These are phyloP conservation scores for Dipodomys spectabilis DNA, from an alignment of 2,113 vertebrate genomes.

Conservation along the genomic window DNA sequence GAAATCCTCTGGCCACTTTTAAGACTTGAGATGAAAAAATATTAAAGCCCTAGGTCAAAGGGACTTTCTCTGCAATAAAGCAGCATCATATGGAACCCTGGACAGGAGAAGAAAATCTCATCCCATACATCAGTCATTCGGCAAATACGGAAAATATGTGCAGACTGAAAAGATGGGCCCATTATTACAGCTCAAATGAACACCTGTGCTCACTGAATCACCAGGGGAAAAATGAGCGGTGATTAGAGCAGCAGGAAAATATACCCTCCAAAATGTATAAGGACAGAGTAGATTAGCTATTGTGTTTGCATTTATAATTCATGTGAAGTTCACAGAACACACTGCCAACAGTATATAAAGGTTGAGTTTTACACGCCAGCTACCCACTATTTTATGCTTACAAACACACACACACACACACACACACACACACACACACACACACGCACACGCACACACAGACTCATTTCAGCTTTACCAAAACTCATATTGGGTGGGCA, in stretches of 20 bases:
- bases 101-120: constrained; percentile 12
- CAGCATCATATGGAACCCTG: neutral
- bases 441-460: too few relatives aligned
- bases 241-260: constrained; percentile 44
- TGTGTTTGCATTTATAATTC: constrained; percentile 14
- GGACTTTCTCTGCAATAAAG: constrained; percentile 7
- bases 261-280: neutral
- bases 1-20: neutral
- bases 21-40: constrained; percentile 29
- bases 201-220: constrained; percentile 20
- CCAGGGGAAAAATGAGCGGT: neutral
- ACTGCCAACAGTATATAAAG: neutral
- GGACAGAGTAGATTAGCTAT: neutral
- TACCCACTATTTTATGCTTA: neutral
- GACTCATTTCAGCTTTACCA: neutral
- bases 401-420: neutral
- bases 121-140: neutral
- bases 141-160: neutral
- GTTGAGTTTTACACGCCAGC: neutral
- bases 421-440: too few relatives aligned
- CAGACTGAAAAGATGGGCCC: neutral
- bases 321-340: constrained; percentile 20
- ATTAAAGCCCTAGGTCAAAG: neutral
- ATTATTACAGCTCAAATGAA: neutral
- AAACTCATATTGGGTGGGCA: neutral